Base-by-base conservation (phyloP, 2,888 invertebrate species). In the Melanophora roralis region DNA sequence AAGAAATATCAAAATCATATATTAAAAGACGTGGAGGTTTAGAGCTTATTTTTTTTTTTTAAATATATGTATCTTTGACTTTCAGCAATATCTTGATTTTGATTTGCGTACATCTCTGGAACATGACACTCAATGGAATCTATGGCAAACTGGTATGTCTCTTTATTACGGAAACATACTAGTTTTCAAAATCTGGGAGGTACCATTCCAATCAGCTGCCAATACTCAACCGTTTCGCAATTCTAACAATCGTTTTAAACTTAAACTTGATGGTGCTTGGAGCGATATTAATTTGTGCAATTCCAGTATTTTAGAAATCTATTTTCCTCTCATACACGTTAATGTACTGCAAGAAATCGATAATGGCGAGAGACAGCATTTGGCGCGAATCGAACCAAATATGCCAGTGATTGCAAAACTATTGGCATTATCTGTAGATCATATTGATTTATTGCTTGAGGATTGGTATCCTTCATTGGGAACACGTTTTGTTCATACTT, bases 391-490 rank as follows among this genome's bases (percentile, higher is more conserved):
- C 49, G 96, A 97, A 85, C 96, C 96, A 3, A 94, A 94, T 80
- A 92, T 94, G 7, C 95, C 96, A 86, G 93, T 94, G 51, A 92
- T 96, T 81, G 94, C 97, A 0, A 95, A 96, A 85, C 89, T 98
- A 14, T 89, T 98, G 72, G 96, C 98, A 0, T 90, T 98, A 34
- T 93, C 97, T 2, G 97, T 98, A 0, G 98, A 98, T 89, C 98
- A 98, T 87, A 95, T 99, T 81, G 99, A 99, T 89, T 94, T 98
- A 64, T 91, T 99, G 59, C 91, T 99, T 0, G 99, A 99, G 89
- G 99, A 99, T 90, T 99, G 99, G 99, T 99, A 98, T 89, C 98
- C 98, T 0, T 97, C 97, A 0, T 91, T 98, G 69, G 98, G 98
- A 19, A 98, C 98, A 0, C 93, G 99, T 45, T 99, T 99, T 90